Base-by-base conservation (phyloP, 2,113 vertebrate genomes). In the Tor tambroides region DNA sequence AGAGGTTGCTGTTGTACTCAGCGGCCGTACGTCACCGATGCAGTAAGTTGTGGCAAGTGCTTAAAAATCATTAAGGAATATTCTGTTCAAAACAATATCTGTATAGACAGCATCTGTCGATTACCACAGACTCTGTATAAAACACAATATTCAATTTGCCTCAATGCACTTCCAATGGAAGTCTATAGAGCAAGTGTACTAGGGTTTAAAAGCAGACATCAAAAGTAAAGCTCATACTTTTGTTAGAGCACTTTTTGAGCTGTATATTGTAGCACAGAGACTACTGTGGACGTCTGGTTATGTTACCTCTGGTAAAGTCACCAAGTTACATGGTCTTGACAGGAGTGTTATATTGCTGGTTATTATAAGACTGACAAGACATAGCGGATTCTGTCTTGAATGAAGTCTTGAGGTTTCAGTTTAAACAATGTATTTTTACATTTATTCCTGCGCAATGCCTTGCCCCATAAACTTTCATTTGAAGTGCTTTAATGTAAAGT, bases 11-110 rank as follows among this genome's bases (percentile, higher is more conserved):
- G 41, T 43, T 10, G 41, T 43, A 10, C 41, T 43, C 41, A 43
- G 41, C 41, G 41, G 41, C 41, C 41, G 41, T 43, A 98, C 96
- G 95, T 96, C 91, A 93, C 97, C 96, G 95, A 93, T 92, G 89
- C 21, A 41, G 15, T 88, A 94, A 90, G 91, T 93, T 90, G 80
- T 90, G 74, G 90, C 94, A 91, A 87, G 91, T 91, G 75, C 94
- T 91, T 71, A 23, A 35, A 59, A n/a, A 7, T 12, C 19, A 72
- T 38, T 1, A 43, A 43, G 71, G 71, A 43, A 74, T 43, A 41
- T 41, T n/a, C 11, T 72, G 35, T 74, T n/a, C 71, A 41, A 43
- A 38, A 35, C 28, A 1, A 1, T 4, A 28, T 28, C n/a, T 19
- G 32, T 21, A 32, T 32, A 32, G 32, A 46, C 43, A 46, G 43